Conservation (phyloP, 2,888 invertebrate genomes). For the Platycnemis pennipes region DNA sequence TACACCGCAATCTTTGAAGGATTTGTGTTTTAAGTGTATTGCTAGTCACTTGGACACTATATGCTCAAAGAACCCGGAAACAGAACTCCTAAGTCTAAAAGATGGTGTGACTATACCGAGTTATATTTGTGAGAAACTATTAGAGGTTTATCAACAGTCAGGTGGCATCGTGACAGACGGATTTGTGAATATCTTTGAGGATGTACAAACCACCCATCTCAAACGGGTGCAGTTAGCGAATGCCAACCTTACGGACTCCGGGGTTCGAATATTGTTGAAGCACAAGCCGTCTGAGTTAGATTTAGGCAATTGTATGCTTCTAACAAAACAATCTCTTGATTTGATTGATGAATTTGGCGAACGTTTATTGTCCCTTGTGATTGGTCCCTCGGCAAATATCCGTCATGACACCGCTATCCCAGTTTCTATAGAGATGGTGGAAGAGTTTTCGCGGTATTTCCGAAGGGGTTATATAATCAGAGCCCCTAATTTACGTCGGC, state of each 20-base stretch:
- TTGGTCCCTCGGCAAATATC: constrained; percentile 85
- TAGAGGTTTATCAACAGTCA: constrained; percentile 82
- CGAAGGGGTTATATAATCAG: constrained; percentile 81
- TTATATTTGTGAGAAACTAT: constrained; percentile 87
- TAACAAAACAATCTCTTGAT: constrained; percentile 84
- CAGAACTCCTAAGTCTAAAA: constrained; percentile 80
- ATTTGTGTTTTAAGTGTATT: constrained; percentile 84
- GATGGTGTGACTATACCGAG: constrained; percentile 85
- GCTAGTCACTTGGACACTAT: constrained; percentile 84
- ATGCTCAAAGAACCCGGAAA: constrained; percentile 79
- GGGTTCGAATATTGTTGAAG: constrained; percentile 85
- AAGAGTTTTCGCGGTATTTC: constrained; percentile 71
- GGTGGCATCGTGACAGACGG: constrained; percentile 83
- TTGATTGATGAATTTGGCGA: constrained; percentile 86
- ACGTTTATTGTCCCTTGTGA: constrained; percentile 86
- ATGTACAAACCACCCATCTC: constrained; percentile 85
- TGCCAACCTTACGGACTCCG: constrained; percentile 86
- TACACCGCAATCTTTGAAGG: constrained; percentile 83
- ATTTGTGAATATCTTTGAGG: constrained; percentile 87
- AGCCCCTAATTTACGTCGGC: constrained; percentile 82
- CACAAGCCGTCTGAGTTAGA: constrained; percentile 89
- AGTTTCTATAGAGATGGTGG: constrained; percentile 71
- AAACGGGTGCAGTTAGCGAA: constrained; percentile 86
- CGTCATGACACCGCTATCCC: constrained; percentile 79
- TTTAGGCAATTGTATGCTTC: constrained; percentile 86